Conservation (phyloP, 2,797 vertebrate species). For the Perodicticus potto region DNA sequence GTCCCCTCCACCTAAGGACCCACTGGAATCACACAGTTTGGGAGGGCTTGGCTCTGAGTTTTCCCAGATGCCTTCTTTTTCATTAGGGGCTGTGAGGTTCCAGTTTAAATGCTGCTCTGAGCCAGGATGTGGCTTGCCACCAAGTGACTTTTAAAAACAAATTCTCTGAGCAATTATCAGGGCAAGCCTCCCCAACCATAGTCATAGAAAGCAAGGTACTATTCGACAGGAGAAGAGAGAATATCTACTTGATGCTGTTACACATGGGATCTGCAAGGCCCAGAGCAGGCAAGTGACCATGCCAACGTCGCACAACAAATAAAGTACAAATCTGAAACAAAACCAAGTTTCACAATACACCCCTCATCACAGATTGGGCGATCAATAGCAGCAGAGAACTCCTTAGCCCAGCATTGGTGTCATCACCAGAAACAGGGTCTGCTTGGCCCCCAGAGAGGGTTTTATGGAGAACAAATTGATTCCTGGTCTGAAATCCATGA, state of each 20-base stretch:
- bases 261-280: neutral
- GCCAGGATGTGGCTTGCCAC: neutral
- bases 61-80: neutral
- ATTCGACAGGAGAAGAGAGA: neutral
- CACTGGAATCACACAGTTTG: accelerated
- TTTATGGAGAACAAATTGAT: neutral
- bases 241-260: neutral
- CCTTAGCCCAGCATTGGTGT: neutral
- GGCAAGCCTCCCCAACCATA: neutral
- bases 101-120: neutral
- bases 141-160: neutral
- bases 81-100: neutral
- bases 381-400: neutral
- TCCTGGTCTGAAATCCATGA: neutral
- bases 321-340: neutral
- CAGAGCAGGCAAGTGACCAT: neutral
- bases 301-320: neutral
- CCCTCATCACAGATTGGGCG: neutral
- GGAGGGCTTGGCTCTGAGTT: neutral
- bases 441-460: neutral
- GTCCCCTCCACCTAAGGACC: neutral
- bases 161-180: neutral
- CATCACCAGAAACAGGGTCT: neutral
- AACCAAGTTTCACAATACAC: neutral
- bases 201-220: neutral